Evolutionary conservation across 2,888 invertebrate species (phyloP).

Genomic region (Pollenia amentaria): DNA sequence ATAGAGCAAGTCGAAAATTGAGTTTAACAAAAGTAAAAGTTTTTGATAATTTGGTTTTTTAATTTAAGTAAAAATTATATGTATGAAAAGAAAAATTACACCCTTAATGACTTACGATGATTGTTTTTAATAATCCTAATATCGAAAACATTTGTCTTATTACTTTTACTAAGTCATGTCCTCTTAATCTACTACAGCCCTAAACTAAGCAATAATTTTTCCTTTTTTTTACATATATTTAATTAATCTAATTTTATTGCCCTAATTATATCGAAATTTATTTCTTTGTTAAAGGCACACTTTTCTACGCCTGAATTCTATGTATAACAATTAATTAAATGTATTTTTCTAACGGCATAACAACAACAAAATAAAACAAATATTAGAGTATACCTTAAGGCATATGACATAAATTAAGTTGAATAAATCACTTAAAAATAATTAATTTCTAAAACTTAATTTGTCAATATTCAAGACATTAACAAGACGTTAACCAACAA

Average conservation of each 20-base stretch:
- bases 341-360: not conserved
- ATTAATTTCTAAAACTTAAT: conserved; percentile 30
- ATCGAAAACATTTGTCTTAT: too few relatives aligned
- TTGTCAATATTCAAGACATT: conserved; percentile 10
- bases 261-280: conserved; percentile 17
- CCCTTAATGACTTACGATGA: too few relatives aligned
- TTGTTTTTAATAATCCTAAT: too few relatives aligned
- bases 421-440: conserved; percentile 24
- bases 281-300: conserved; percentile 3
- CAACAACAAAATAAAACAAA: conserved; percentile 5
- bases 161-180: too few relatives aligned
- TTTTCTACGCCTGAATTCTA: not conserved
- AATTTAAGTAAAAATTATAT: too few relatives aligned
- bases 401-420: conserved; percentile 3
- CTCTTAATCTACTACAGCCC: not conserved
- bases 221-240: not conserved
- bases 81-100: too few relatives aligned
- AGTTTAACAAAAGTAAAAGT: not conserved
- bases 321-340: too few relatives aligned
- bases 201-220: not conserved
- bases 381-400: conserved; percentile 24
- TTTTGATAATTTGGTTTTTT: not conserved
- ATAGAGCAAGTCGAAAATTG: not conserved
- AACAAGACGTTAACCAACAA: not conserved
- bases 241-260: conserved; percentile 18